These are phyloP conservation scores for Ailurus styani DNA, from an alignment of 2,113 vertebrate species.

Conservation along the genomic window DNA sequence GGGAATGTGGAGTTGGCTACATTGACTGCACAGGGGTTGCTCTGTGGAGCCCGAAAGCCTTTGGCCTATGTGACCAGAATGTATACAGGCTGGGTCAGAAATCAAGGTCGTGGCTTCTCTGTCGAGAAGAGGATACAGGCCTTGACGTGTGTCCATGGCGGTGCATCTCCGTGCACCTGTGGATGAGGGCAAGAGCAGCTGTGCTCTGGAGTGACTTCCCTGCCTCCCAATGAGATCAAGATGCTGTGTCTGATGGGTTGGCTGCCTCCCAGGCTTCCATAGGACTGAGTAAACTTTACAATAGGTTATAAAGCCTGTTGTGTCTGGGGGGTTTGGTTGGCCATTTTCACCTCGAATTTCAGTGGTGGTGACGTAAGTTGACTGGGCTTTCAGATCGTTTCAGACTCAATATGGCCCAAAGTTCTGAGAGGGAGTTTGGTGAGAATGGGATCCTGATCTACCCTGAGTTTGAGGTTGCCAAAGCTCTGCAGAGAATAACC, in stretches of 20 bases:
- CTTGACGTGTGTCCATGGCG: neutral
- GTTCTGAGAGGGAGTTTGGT: neutral
- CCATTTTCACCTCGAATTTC: neutral
- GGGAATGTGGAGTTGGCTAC: neutral
- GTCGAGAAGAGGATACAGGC: neutral
- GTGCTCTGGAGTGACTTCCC: neutral
- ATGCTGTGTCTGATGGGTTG: neutral
- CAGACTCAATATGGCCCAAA: neutral
- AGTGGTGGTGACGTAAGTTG: neutral
- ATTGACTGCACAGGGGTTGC: no score
- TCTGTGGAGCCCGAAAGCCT: neutral
- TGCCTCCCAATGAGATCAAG: fast-evolving
- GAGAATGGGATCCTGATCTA: neutral
- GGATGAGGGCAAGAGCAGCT: neutral
- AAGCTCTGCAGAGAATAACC: neutral
- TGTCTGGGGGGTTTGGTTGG: neutral
- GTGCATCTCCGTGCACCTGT: neutral
- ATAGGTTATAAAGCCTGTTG: neutral
- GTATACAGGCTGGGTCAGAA: neutral
- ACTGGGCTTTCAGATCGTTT: neutral
- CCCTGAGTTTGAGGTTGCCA: neutral
- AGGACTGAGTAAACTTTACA: neutral
- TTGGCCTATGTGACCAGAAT: neutral
- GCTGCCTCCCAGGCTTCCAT: neutral
- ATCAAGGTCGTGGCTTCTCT: neutral